Evolutionary conservation across 2,888 invertebrate genomes (phyloP), one percentile per base, ranked within the genome.

Genomic region (Callyntrura sp.): DNA sequence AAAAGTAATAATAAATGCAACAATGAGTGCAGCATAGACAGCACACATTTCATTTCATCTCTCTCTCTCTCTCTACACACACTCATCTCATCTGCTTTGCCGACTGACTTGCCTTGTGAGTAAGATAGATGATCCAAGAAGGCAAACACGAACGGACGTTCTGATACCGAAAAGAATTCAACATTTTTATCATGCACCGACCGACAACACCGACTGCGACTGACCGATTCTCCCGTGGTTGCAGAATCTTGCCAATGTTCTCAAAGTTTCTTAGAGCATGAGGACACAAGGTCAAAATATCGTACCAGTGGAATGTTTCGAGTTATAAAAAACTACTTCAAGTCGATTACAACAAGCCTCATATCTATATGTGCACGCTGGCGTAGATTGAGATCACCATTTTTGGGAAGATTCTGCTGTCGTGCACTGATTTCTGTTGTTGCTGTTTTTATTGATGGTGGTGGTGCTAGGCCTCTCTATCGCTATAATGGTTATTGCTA

Each of bases 401-500:
- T 57, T 57, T 35, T 57, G 57, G 35, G 2, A 35, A 2, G 35
- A 35, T 35, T 35, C 6, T 35, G 73, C 43, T 0, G 51, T 78
- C 78, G 51, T 78, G 20, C 35, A 35, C 35, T 35, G 35, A 82
- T 62, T 9, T 35, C 78, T 65, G 25, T 65, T 8, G 65, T 28
- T 12, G 65, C 28, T 28, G 65, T 68, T 35, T 35, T 35, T 35
- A n/a, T n/a, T n/a, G n/a, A n/a, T 35, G 6, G 2, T 35, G 35
- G 6, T 35, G 35, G 6, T 35, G 35, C 35, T 35, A 6, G 35
- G 35, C 35, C 35, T 35, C 35, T 35, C 12, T 2, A 28, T 17
- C 51, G 43, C 9, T 70, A 25, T 11, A 70, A 70, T 35, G 68
- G 20, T 70, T 70, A 70, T 70, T 70, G 17, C n/a, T 70, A 43